phyloP scores from a whole-genome alignment of 1,140 invertebrate genomes.

The Zaprionus lachaisei region DNA sequence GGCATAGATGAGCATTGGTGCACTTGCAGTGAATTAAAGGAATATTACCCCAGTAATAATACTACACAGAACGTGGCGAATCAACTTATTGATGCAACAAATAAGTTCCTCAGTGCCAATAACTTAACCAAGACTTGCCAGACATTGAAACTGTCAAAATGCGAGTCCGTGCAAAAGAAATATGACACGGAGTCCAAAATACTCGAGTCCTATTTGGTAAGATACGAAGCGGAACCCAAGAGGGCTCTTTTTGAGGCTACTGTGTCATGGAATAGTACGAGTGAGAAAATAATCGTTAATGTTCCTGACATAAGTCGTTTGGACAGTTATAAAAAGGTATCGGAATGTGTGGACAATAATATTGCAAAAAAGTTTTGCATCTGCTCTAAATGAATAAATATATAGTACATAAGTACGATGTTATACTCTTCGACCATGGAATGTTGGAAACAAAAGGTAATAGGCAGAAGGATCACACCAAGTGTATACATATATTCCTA shows the following conservation, averaged over 20 bases:
- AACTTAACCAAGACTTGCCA: constrained; percentile 50
- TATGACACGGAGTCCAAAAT: background rate
- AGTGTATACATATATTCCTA: too few species aligned
- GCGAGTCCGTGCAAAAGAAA: constrained; percentile 38
- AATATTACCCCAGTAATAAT: constrained; percentile 72
- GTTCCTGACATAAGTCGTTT: constrained; percentile 86
- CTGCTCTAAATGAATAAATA: constrained; percentile 54
- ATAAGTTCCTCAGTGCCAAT: constrained; percentile 58
- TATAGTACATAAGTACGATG: background rate
- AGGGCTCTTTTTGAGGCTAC: constrained; percentile 87
- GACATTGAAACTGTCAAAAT: constrained; percentile 23
- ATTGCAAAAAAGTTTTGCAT: constrained; percentile 86
- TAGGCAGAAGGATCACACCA: too few species aligned
- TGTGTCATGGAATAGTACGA: constrained; percentile 73
- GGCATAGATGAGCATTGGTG: constrained; percentile 92
- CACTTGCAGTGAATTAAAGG: constrained; percentile 85
- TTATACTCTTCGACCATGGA: too few species aligned
- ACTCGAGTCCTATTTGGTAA: constrained; percentile 14
- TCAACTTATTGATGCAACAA: constrained; percentile 84
- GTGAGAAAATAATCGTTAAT: constrained; percentile 45
- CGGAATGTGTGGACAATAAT: constrained; percentile 85
- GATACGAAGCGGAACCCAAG: constrained; percentile 62
- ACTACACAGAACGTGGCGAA: constrained; percentile 3
- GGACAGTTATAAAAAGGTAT: constrained; percentile 85
- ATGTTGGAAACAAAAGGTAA: too few species aligned